Base-by-base conservation (phyloP, 2,888 invertebrate species). In the Coleophora deauratella region DNA sequence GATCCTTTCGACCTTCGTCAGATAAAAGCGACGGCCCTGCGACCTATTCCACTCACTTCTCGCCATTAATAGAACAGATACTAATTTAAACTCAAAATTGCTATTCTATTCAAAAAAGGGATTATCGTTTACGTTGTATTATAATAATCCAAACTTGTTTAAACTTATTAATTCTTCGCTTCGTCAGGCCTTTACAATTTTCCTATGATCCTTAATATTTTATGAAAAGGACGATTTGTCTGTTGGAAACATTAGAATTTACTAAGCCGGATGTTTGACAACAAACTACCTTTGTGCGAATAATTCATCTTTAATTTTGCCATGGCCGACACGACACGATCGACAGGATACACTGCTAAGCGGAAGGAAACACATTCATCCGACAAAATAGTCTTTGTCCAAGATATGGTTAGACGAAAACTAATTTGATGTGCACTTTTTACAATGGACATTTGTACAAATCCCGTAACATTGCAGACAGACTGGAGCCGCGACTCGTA, bases 231-330 rank as follows among this genome's bases (percentile, higher is more conserved):
- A 21, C 6, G 3, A 21, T 21, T 37, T 31, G 35, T 35, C 42
- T 33, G 35, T 6, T 21, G 21, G 21, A 6, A 6, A 21, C 21
- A 21, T 21, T 21, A 3, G 21, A 21, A 21, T 21, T 57, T 62
- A 55, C 56, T 52, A 58, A 79, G 72, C 80, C 81, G 82, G 82
- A 84, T 81, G 79, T 82, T 78, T 78, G 66, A 68, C 59, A 68
- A 67, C 66, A 74, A 75, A 78, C 79, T 72, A 58, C 59, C 66
- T 68, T 72, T 72, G 68, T 72, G 52, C 60, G 65, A 61, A 59
- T 66, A 66, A 67, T 64, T 56, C 60, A 68, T 67, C 65, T 64
- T 66, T 70, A 66, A 72, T 72, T 65, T 68, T 61, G 54, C 54
- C 59, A 46, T 49, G 51, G 54, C 66, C 59, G 9, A n/a, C n/a